Base-by-base conservation (phyloP, 2,113 vertebrate species). In the Pomatostomus ruficeps region DNA sequence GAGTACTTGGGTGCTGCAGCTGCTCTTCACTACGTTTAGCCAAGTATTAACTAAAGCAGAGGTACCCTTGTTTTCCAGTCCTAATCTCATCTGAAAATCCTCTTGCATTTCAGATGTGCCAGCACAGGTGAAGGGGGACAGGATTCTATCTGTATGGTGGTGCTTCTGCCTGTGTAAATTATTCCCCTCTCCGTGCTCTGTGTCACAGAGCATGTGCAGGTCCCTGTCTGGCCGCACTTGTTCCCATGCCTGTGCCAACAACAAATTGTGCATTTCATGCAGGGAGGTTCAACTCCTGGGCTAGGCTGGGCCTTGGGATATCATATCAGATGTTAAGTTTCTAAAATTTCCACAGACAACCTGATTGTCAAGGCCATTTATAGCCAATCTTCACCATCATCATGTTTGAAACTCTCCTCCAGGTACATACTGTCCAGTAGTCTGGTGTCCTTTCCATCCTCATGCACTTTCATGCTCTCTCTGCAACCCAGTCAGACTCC, bases 221-320 rank as follows among this genome's bases (percentile, higher is more conserved):
- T 26, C 71, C 36, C 42, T 46, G 55, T 7, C 23, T 0, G 0
- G 29, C 59, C 6, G 1, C 35, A 3, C 21, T 40, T 0, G 0
- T 59, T 76, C 43, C 31, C 3, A 2, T 10, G 8, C 3, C 12
- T 46, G 58, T 10, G 5, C 33, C 61, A 35, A 20, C 15, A 21
- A 28, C 0, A 0, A 52, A 52, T 0, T 0, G 4, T 7, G n/a
- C 3, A 0, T 58, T 74, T 28, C 35, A 28, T 6, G 38, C 36
- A 52, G 57, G 5, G 10, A 86, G 16, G 24, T 45, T 31, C 43
- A 43, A 8, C 45, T 63, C 52, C 51, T 25, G 33, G 61, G 45
- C 36, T 43, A 58, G 35, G 31, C 19, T 28, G 11, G 22, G 15
- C 55, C 55, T 48, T 35, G 31, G 16, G 16, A 12, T 52, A 26